Conservation (phyloP, 2,888 invertebrate genomes). For the Caenorhabditis virilis region DNA sequence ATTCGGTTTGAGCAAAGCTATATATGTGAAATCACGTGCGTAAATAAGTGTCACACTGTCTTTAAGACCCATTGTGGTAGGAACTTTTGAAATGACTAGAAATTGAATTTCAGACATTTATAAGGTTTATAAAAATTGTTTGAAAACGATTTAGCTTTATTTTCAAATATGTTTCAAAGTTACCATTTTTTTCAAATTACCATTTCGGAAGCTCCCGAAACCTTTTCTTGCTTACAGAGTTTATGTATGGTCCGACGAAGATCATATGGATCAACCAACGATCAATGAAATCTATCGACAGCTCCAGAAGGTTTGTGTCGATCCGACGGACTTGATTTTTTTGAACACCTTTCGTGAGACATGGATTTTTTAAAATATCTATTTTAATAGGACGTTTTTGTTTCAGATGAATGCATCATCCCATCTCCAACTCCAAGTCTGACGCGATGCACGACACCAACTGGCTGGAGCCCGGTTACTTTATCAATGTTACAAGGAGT, state of each 20-base stretch:
- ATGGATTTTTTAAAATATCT: background rate
- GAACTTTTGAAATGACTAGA: no score
- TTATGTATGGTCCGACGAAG: slow-evolving; percentile 60
- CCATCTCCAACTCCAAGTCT: slow-evolving; percentile 23
- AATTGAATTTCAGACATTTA: no score
- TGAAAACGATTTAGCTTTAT: no score
- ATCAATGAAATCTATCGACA: slow-evolving; percentile 51
- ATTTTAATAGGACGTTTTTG: background rate
- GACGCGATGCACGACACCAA: slow-evolving; percentile 20
- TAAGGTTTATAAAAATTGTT: no score
- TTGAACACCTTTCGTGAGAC: slow-evolving; percentile 55
- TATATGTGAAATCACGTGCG: no score
- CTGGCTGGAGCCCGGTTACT: slow-evolving; percentile 42
- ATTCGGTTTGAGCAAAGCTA: no score
- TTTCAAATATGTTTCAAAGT: no score
- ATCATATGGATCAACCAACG: slow-evolving; percentile 60
- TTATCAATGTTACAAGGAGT: slow-evolving; percentile 46
- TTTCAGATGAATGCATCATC: slow-evolving; percentile 44
- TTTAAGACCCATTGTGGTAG: no score
- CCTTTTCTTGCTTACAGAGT: slow-evolving; percentile 32
- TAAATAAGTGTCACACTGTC: no score
- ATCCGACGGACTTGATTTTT: slow-evolving; percentile 57
- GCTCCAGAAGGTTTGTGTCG: slow-evolving; percentile 54
- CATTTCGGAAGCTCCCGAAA: no score
- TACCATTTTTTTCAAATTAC: no score